Conservation (phyloP, 2,797 vertebrate species). For the Hemitrygon akajei region DNA sequence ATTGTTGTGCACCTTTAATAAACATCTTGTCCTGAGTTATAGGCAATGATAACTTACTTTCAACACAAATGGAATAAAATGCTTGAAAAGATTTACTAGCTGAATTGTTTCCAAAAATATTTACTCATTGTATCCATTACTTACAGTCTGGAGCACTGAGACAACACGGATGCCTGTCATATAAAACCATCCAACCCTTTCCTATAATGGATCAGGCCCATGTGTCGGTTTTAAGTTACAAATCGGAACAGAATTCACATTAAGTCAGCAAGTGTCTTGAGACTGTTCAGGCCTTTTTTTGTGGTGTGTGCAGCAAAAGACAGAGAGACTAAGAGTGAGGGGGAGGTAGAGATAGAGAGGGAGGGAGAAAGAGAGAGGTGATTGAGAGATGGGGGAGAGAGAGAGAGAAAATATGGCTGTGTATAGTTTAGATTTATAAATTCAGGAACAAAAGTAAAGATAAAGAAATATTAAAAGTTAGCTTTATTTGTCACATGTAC, state of each 20-base stretch:
- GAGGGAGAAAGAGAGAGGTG: no score
- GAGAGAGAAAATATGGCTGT: no score
- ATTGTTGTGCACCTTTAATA: background rate
- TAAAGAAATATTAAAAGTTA: no score
- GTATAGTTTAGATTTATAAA: background rate
- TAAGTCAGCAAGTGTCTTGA: background rate
- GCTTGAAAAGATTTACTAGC: constrained; percentile 1
- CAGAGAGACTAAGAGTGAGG: no score
- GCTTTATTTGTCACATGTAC: no score
- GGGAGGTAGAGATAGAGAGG: no score
- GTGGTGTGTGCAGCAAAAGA: no score
- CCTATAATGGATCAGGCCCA: constrained; percentile 16
- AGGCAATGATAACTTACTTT: background rate
- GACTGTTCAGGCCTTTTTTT: background rate
- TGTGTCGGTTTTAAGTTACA: constrained; percentile 23
- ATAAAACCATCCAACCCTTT: background rate
- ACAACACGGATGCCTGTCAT: background rate
- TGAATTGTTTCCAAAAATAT: constrained; percentile 36
- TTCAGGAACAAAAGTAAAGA: background rate
- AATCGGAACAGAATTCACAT: background rate
- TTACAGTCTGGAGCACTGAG: background rate
- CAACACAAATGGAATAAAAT: constrained; percentile 13
- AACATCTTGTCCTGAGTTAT: background rate
- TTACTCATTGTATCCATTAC: constrained; percentile 32
- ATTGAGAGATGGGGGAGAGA: background rate